Evolutionary conservation across 2,888 invertebrate genomes (phyloP).

Genomic region (Scelioninae gen. 1): DNA sequence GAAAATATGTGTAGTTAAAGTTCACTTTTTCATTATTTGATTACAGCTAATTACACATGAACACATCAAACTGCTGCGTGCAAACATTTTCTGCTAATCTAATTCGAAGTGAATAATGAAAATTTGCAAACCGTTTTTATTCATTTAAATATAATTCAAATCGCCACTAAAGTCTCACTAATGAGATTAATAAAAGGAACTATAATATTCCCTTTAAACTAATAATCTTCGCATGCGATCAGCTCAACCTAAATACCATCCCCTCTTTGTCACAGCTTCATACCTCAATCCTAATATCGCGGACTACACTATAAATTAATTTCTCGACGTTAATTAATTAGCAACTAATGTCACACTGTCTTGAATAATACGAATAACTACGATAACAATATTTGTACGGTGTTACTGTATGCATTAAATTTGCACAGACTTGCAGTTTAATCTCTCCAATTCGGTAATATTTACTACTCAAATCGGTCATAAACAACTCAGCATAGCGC

Average conservation of each 20-base stretch:
- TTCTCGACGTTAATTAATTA: slow-evolving; percentile 30
- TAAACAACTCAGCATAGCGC: slow-evolving; percentile 32
- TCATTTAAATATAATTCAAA: too few relatives aligned
- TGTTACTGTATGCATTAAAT: slow-evolving; percentile 1
- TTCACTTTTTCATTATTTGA: too few relatives aligned
- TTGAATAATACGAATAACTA: slow-evolving; percentile 29
- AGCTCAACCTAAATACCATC: slow-evolving; percentile 16
- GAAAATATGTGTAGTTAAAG: too few relatives aligned
- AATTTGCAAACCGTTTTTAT: too few relatives aligned
- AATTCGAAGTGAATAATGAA: too few relatives aligned
- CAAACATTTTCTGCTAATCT: too few relatives aligned
- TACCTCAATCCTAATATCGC: slow-evolving; percentile 8
- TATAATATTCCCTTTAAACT: too few relatives aligned
- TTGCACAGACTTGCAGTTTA: background rate
- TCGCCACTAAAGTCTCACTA: too few relatives aligned
- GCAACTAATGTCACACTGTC: slow-evolving; percentile 10
- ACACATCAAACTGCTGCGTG: too few relatives aligned
- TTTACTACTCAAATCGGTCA: slow-evolving; percentile 42
- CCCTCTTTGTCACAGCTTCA: background rate
- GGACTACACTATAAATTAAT: slow-evolving; percentile 22
- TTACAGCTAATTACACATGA: too few relatives aligned
- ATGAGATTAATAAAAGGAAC: too few relatives aligned
- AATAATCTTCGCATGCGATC: too few relatives aligned
- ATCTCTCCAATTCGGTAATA: slow-evolving; percentile 15
- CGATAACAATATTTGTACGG: slow-evolving; percentile 27